phyloP scores from a whole-genome alignment of 2,888 invertebrate species.

The Polydrusus cervinus region DNA sequence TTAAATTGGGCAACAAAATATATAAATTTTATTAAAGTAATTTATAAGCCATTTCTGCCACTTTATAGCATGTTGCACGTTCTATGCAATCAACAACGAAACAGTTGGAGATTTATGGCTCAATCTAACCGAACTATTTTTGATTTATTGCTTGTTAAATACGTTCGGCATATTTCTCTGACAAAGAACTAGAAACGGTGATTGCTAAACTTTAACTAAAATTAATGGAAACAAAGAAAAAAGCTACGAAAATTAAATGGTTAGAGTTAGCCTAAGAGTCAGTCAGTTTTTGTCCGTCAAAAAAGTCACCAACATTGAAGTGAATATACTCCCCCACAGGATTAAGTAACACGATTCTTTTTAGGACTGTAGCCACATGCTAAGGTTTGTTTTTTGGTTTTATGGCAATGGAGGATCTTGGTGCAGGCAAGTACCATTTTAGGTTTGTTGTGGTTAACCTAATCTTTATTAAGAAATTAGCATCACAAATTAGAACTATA shows the following conservation, averaged over 20 bases:
- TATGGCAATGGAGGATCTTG: too few species aligned
- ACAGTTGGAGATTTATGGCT: conserved; percentile 19
- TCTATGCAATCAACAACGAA: conserved; percentile 18
- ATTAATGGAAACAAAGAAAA: not conserved
- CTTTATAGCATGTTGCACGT: not conserved
- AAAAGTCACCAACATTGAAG: too few species aligned
- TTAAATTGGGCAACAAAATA: too few species aligned
- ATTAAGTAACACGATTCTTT: too few species aligned
- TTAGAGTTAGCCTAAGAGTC: not conserved
- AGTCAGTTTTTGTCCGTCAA: too few species aligned
- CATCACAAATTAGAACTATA: too few species aligned
- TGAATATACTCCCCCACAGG: too few species aligned
- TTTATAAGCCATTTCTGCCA: conserved; percentile 7
- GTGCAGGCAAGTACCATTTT: too few species aligned
- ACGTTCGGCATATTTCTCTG: conserved; percentile 37
- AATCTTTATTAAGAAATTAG: too few species aligned
- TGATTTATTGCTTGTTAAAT: conserved; percentile 47
- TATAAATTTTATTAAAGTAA: not conserved
- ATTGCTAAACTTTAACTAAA: conserved; percentile 9
- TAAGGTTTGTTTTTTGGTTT: too few species aligned
- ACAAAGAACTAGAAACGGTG: conserved; percentile 11
- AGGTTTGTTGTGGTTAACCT: too few species aligned
- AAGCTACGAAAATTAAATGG: not conserved
- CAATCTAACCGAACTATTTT: conserved; percentile 34
- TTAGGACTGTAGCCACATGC: too few species aligned